Evolutionary conservation across 2,113 vertebrate species (phyloP).

Genomic region (Oceanodroma tethys): DNA sequence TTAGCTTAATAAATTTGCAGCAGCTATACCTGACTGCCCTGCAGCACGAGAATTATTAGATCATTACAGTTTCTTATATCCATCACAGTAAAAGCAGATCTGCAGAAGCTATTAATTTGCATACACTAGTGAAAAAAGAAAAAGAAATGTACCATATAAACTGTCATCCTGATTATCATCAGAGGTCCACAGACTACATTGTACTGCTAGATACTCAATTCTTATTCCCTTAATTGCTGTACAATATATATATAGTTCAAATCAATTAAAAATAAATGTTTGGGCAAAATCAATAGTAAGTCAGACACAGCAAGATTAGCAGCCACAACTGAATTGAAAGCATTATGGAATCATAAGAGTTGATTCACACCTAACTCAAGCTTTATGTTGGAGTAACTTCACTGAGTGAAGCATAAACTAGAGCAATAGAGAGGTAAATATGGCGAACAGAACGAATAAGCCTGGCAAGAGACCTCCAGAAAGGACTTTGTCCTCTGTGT

Average conservation of each 20-base stretch:
- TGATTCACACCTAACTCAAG: not conserved
- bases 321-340: not conserved
- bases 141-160: not conserved
- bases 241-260: not conserved
- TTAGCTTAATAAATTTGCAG: not conserved
- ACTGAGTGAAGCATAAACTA: not conserved
- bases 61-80: not conserved
- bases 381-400: not conserved
- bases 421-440: not conserved
- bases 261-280: slow-evolving; percentile 19
- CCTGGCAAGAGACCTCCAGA: not conserved
- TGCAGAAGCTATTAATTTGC: not conserved
- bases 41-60: slow-evolving; percentile 21
- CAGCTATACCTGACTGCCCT: not conserved
- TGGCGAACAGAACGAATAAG: not conserved
- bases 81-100: slow-evolving; percentile 4
- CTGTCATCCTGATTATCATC: not conserved
- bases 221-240: not conserved
- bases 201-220: not conserved
- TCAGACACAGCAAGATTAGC: not conserved
- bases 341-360: not conserved
- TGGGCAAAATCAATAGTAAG: not conserved
- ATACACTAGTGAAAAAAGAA: not conserved
- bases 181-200: not conserved
- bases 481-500: not conserved